Evolutionary conservation across 2,888 invertebrate genomes (phyloP), one percentile per base, ranked within the genome.

Genomic region (Leucophora obtusa): DNA sequence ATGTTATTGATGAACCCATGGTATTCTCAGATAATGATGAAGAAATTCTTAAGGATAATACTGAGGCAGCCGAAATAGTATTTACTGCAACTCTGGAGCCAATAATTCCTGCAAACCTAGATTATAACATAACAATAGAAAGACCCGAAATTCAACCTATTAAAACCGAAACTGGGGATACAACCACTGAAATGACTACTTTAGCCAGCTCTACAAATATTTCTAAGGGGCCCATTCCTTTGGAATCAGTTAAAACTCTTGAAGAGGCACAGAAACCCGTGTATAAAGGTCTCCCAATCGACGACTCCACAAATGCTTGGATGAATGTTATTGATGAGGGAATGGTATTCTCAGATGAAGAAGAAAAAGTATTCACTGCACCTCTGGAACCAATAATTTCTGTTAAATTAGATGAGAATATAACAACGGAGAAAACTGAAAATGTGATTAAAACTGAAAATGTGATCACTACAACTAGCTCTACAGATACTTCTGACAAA

Each of bases 1-100:
- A 86, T 62, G 85, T 87, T 15, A 59, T 87, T 35, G 90, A 90
- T 73, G 88, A 90, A 68, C 87, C 87, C n/a, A 86, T 88, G 70
- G 83, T 82, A 18, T 85, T 90, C 59, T 87, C 88, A 1, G 87
- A 87, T 62, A 88, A 89, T 24, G 88, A 88, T 70, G 83, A 80
- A n/a, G 51, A 76, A 62, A 38, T 1, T 35, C 47, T 38, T 38
- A 2, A 11, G 14, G 11, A 38, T 11, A 38, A 38, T 7, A 35
- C 35, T 35, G 35, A 35, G 9, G 35, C 8, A 35, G 10, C 17
- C 54, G 73, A 18, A 79, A 69, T n/a, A 11, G 11, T 21, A 28
- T n/a, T 6, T 15, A 28, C 56, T n/a, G 11, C 9, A 33, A 11
- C 18, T 6, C 5, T 50, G 28, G 9, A 9, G 24, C 33, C 38